Evolutionary conservation across 2,888 invertebrate species (phyloP).

Genomic region (Trichopoda pennipes): DNA sequence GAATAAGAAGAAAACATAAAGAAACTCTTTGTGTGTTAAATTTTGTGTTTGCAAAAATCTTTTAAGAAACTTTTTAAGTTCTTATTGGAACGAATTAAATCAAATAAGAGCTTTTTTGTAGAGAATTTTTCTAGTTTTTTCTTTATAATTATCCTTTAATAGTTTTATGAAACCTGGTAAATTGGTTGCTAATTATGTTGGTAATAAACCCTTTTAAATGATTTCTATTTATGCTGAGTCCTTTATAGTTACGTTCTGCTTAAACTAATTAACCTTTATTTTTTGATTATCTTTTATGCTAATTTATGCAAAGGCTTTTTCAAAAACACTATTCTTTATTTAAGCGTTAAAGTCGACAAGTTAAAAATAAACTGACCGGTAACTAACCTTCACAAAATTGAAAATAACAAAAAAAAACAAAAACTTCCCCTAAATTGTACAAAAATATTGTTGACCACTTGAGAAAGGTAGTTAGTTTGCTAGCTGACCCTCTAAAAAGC

Average conservation of each 20-base stretch:
- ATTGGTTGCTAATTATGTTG: not conserved
- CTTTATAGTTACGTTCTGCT: not conserved
- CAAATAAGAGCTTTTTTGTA: slow-evolving; percentile 1
- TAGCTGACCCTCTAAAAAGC: slow-evolving; percentile 7
- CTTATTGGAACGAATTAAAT: slow-evolving; percentile 19
- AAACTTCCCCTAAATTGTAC: slow-evolving; percentile 33
- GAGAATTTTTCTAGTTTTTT: not conserved
- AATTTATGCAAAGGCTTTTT: slow-evolving; percentile 38
- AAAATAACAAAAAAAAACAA: not conserved
- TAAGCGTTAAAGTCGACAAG: slow-evolving; percentile 31
- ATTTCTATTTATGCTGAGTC: not conserved
- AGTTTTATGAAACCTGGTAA: not conserved
- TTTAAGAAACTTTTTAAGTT: slow-evolving; percentile 26
- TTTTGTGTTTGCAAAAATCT: not conserved
- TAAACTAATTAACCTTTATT: slow-evolving; percentile 22
- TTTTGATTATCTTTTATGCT: slow-evolving; percentile 36
- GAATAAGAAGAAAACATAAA: slow-evolving; percentile 4
- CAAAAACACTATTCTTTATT: slow-evolving; percentile 3
- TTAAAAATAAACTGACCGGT: slow-evolving; percentile 45
- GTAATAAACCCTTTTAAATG: not conserved
- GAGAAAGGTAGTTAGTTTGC: slow-evolving; percentile 6
- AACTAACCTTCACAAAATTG: not conserved
- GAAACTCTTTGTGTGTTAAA: not conserved
- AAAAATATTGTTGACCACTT: slow-evolving; percentile 42
- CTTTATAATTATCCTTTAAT: not conserved